Base-by-base conservation (phyloP, 2,797 vertebrate genomes). In the Spondyliosoma cantharus region DNA sequence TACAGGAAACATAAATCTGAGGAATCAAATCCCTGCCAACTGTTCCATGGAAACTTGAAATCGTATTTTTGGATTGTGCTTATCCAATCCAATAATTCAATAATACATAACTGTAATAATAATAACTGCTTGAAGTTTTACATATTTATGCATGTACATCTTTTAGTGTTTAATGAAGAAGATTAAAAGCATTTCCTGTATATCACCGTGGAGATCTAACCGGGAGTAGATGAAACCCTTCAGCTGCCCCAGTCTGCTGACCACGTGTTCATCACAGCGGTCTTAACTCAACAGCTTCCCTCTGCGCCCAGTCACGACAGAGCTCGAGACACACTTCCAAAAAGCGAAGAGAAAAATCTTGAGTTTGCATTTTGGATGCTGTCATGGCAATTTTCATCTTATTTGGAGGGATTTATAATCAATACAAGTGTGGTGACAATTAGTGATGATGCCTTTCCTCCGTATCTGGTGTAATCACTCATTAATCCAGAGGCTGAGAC, bases 221-320 rank as follows among this genome's bases (percentile, higher is more conserved):
- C 1, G 20, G 15, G 37, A 56, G 20, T 78, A 68, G 20, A 19
- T 66, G 8, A 69, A 75, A 60, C 42, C 27, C 45, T 48, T 59
- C 66, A 48, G 11, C 46, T 57, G 54, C 64, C 74, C 27, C 64
- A 32, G 73, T 83, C 84, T 91, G 90, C 37, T 19, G 52, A 42
- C 80, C 87, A 91, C 76, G 84, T 92, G 84, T 81, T 86, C 42
- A 43, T 70, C 42, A 25, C 58, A 37, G 49, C 16, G 3, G 20
- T 70, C 54, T 58, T 20, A 20, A 64, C 45, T 73, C 43, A 61
- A 67, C 50, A 56, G 74, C 67, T 61, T 65, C 14, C 49, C 12
- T 78, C 69, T 73, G 71, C 52, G 67, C 25, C 45, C 54, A 57
- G 66, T 74, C 82, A 68, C n/a, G 15, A 11, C 66, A 68, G 16